Evolutionary conservation across 2,888 invertebrate species (phyloP).

Genomic region (Habrosyne pyritoides): DNA sequence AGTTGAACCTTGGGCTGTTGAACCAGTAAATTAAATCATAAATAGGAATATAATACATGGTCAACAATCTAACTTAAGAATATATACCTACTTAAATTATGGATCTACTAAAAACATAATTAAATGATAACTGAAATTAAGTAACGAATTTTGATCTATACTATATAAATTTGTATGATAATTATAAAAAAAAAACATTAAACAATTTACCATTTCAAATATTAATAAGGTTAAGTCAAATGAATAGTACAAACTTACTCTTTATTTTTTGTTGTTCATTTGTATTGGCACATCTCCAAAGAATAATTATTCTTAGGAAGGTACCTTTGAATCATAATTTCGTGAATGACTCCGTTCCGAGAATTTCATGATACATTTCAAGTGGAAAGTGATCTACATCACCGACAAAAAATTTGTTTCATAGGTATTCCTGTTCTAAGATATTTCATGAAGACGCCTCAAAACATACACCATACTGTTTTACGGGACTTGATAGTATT

Average conservation of each 20-base stretch:
- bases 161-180: too few species aligned
- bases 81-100: too few species aligned
- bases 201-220: not conserved
- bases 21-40: not conserved
- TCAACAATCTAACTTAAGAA: too few species aligned
- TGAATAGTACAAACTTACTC: not conserved
- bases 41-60: not conserved
- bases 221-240: not conserved
- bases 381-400: conserved; percentile 3
- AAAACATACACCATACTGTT: too few species aligned
- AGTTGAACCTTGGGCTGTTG: not conserved
- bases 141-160: too few species aligned
- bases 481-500: too few species aligned
- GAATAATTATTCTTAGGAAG: conserved; percentile 10
- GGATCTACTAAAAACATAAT: too few species aligned
- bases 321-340: conserved; percentile 43
- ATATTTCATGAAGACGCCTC: too few species aligned
- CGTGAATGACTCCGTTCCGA: conserved; percentile 24
- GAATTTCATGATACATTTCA: conserved; percentile 23
- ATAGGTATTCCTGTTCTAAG: not conserved
- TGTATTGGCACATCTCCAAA: conserved; percentile 50
- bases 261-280: conserved; percentile 18
- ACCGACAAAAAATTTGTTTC: not conserved
- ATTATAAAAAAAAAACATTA: too few species aligned
- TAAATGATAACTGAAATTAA: too few species aligned